These are phyloP conservation scores for Orbicella faveolata DNA, from an alignment of 64 coral and sea anemone species.

Conservation along the genomic window DNA sequence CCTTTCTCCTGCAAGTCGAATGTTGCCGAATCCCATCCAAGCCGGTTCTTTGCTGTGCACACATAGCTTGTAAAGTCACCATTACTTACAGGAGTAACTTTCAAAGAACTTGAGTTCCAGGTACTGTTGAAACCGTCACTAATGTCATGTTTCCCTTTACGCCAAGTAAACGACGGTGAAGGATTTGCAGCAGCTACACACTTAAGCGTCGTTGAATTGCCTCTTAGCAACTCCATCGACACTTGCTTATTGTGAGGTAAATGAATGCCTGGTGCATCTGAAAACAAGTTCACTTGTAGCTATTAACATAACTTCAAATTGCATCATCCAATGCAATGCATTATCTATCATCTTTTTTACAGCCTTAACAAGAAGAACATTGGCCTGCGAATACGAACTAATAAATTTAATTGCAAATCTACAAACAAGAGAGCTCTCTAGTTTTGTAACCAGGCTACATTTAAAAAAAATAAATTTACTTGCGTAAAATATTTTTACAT, in stretches of 20 bases:
- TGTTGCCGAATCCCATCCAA: slow-evolving; percentile 1
- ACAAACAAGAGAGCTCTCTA: too few species aligned
- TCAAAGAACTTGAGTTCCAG: background rate
- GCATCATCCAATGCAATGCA: too few species aligned
- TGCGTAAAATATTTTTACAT: too few species aligned
- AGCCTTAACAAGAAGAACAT: too few species aligned
- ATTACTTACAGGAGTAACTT: background rate
- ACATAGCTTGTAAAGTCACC: slow-evolving; percentile 2
- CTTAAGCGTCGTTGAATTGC: background rate
- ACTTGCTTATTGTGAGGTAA: background rate
- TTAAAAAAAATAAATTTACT: too few species aligned
- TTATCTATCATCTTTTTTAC: too few species aligned
- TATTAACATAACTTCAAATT: too few species aligned
- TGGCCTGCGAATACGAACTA: too few species aligned
- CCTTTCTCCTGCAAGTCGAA: background rate
- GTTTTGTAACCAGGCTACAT: too few species aligned
- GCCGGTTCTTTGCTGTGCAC: background rate
- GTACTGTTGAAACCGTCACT: background rate
- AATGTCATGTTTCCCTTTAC: background rate
- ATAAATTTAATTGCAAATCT: too few species aligned
- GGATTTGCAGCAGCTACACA: slow-evolving; percentile 29
- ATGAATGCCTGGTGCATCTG: slow-evolving; percentile 18
- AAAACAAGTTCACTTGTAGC: background rate
- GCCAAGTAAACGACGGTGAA: background rate
- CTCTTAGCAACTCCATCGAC: background rate